Percentiles rank a stretch among this genome's conserved stretches.
phyloP scores from a whole-genome alignment of 1,140 invertebrate genomes.

The Panulirus ornatus region DNA sequence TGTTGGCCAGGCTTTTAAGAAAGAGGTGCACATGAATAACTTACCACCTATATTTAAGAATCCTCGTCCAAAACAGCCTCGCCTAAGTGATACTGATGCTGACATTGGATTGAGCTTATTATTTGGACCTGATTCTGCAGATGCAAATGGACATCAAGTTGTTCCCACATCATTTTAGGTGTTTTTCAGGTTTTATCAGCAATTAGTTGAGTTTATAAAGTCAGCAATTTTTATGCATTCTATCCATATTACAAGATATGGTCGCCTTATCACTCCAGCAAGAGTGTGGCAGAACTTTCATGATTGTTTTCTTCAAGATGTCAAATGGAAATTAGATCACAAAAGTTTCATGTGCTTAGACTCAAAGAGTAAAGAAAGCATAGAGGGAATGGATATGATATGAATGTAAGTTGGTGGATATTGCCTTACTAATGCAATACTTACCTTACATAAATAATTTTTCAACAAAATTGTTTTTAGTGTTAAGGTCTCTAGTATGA shows the following conservation, averaged over 20 bases:
- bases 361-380: no score
- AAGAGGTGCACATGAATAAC: conserved; percentile 90
- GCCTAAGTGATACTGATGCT: conserved; percentile 62
- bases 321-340: no score
- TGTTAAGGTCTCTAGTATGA: not conserved
- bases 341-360: no score
- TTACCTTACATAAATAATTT: not conserved
- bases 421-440: no score
- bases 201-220: not conserved
- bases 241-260: no score
- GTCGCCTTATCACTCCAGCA: no score
- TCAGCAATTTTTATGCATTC: not conserved
- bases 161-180: not conserved
- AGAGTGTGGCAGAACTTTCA: no score
- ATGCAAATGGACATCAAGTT: conserved; percentile 56
- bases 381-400: no score
- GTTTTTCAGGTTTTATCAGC: not conserved
- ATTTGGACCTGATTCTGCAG: conserved; percentile 48
- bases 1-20: conserved; percentile 90
- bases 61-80: conserved; percentile 70
- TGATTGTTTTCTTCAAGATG: no score
- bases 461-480: not conserved
- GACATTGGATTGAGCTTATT: conserved; percentile 71
- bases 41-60: conserved; percentile 84
- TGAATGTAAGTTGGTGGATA: no score